Base-by-base conservation (phyloP, 2,888 invertebrate genomes). In the Stenodera caucasica region DNA sequence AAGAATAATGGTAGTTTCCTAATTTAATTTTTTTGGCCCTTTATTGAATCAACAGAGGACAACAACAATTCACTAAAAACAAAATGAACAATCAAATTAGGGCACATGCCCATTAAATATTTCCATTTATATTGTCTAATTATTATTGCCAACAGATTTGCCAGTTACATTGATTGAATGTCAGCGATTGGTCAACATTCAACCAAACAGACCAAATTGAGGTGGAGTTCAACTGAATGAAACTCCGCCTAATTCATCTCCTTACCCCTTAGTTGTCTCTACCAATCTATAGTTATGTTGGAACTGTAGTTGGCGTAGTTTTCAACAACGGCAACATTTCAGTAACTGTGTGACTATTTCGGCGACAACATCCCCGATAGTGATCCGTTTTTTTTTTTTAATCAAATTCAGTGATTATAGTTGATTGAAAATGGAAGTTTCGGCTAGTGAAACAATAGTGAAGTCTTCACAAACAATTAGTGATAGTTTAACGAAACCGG, bases 401-500 rank as follows among this genome's bases (percentile, higher is more conserved):
- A n/a, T n/a, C n/a, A n/a, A n/a, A 29, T 58, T 52, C 11, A 45
- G 29, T 23, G 29, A 11, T 9, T 30, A 21, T 7, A 3, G 45
- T 15, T 29, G 3, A 9, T 15, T 15, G 29, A 55, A 23, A 51
- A 74, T 74, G 74, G 73, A 73, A 50, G 57, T 73, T 35, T 69
- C 72, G 15, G 66, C 70, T 2, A 69, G 70, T 57, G 71, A 73
- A 52, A 62, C 69, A 21, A 32, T 72, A 32, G 64, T 72, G 26
- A 66, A 67, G 45, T 66, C 69, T 21, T 57, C 69, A 29, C 55
- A 63, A 18, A 65, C 68, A 4, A 64, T 59, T 45, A 65, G 58
- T 61, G 71, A 72, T 49, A 65, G 69, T 33, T 67, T 75, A 49
- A 76, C 77, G n/a, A 81, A 79, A 69, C 75, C 80, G 2, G 81